A percentile compares a stretch with the other conserved stretches of the same genome.
phyloP scores from a whole-genome alignment of 2,113 vertebrate species.

The Erythrocebus patas region DNA sequence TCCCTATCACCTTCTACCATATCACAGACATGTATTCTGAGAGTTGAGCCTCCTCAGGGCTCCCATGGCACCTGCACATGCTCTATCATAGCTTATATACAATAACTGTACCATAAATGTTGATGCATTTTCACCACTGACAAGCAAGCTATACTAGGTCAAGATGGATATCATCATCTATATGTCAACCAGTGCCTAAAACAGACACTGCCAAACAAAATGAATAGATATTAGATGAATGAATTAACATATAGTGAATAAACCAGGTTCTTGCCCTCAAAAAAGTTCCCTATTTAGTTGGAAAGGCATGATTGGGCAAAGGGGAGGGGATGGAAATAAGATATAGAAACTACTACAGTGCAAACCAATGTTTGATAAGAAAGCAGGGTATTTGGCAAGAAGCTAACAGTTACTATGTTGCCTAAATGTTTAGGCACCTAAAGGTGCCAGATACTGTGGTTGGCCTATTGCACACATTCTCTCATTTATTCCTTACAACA shows the following conservation, averaged over 20 bases:
- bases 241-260: background rate
- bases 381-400: background rate
- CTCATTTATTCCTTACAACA: constrained; percentile 10
- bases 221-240: background rate
- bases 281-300: background rate
- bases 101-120: background rate
- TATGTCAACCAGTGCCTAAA: background rate
- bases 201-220: background rate
- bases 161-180: background rate
- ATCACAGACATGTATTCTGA: background rate
- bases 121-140: background rate
- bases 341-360: background rate
- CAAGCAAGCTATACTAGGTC: background rate
- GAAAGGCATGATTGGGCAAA: background rate
- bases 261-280: background rate
- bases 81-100: background rate
- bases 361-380: background rate
- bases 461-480: background rate
- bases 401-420: background rate
- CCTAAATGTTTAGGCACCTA: background rate
- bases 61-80: background rate
- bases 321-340: background rate
- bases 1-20: background rate
- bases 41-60: background rate
- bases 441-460: background rate